Base-by-base conservation (phyloP, 2,888 invertebrate genomes). In the Camptogramma bilineatum region DNA sequence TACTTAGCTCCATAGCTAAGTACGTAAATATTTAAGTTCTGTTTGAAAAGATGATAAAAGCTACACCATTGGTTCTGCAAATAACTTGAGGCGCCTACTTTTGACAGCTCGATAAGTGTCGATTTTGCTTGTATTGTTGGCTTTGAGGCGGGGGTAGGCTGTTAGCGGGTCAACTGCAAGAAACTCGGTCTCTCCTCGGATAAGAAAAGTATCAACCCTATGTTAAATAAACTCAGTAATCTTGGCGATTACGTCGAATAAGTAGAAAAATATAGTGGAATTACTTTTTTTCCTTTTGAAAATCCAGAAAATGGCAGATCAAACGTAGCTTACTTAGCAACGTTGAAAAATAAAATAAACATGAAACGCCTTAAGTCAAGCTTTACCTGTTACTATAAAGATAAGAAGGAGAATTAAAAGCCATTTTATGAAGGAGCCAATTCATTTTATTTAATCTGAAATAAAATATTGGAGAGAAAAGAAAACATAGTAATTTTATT, bases 1-100 rank as follows among this genome's bases (percentile, higher is more conserved):
- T 31, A 47, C 55, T 34, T 34, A 21, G 48, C 16, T 31, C 13
- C 31, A 18, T 31, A 47, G 24, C 46, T 16, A 46, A 42, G 16
- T 4, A 8, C 47, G 28, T 56, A 62, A 59, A 68, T 62, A 68
- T 62, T 62, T 48, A 52, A 56, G 17, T 55, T 3, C 47, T 52
- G 47, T 31, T 21, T 54, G 51, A 52, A 54, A 52, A 61, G 58
- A 59, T 62, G 63, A 60, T 63, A 55, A 64, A 69, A 62, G 61
- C 47, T 55, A 48, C 57, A 58, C 61, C 53, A 57, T 62, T 53
- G 51, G 52, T 46, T 69, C 10, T 21, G 21, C 47, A 69, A 66
- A 69, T 64, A 66, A 48, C 59, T 58, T 50, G 46, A 52, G 54
- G 48, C 34, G 13, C 34, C 34, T 55, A 34, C 46, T 62, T 55